A percentile compares a stretch with the other conserved stretches of the same genome.
These are phyloP conservation scores for Apostichopus japonicus DNA, from an alignment of 35 echinoderm and acorn worm genomes.

Conservation along the genomic window DNA sequence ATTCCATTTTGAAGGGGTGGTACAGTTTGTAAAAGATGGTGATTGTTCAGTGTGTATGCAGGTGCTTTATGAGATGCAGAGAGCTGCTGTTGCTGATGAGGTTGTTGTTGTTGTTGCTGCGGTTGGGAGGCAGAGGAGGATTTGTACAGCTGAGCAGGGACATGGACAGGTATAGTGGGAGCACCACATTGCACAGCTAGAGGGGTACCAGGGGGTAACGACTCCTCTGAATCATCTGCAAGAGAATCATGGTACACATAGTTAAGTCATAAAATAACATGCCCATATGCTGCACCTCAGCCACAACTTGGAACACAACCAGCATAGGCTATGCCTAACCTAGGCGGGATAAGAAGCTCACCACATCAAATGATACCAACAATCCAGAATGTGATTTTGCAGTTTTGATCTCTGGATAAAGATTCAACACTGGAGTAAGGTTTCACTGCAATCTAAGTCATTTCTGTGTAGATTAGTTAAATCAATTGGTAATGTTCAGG, in stretches of 20 bases:
- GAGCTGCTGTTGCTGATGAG: constrained; percentile 8
- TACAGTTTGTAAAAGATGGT: constrained; percentile 70
- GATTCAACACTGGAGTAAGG: too few species aligned
- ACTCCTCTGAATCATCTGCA: constrained; percentile 48
- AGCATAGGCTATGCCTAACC: too few species aligned
- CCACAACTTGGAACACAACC: too few species aligned
- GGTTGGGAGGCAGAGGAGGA: constrained; percentile 2
- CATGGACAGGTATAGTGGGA: constrained; percentile 49
- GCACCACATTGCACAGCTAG: constrained; percentile 65
- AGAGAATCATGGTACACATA: not conserved
- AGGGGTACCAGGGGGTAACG: constrained; percentile 52
- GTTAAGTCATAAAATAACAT: too few species aligned
- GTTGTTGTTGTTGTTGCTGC: not conserved
- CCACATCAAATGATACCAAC: too few species aligned
- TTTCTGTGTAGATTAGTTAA: too few species aligned
- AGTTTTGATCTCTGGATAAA: too few species aligned
- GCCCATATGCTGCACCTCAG: too few species aligned
- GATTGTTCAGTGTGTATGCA: constrained; percentile 49
- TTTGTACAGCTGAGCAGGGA: constrained; percentile 56
- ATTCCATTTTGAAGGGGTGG: constrained; percentile 64
- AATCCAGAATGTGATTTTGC: too few species aligned
- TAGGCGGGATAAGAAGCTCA: too few species aligned
- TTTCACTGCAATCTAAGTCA: too few species aligned
- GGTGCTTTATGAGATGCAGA: constrained; percentile 21
- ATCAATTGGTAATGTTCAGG: too few species aligned